Percentiles rank a stretch among this genome's conserved stretches.
phyloP scores from a whole-genome alignment of 2,888 invertebrate genomes.

The Nephrotoma guestfalica region DNA sequence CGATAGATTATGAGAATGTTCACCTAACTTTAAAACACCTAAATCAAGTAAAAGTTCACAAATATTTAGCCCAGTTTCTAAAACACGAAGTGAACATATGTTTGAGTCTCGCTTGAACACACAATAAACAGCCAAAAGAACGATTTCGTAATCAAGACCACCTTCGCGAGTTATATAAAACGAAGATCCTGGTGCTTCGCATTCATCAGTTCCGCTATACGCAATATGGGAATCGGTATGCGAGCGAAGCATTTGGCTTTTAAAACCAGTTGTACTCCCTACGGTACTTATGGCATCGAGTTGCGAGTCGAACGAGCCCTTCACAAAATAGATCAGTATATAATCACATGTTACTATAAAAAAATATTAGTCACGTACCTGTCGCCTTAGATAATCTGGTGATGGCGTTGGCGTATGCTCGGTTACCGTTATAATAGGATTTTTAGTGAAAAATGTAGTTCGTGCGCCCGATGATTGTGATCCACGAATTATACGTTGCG shows the following conservation, averaged over 20 bases:
- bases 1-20: constrained; percentile 31
- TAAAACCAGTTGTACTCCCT: constrained; percentile 25
- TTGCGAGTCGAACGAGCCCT: constrained; percentile 79
- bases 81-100: constrained; percentile 73
- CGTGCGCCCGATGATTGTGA: constrained; percentile 27
- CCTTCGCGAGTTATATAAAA: constrained; percentile 92
- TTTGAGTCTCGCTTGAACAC: constrained; percentile 72
- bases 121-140: constrained; percentile 67
- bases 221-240: constrained; percentile 88
- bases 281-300: constrained; percentile 42
- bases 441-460: constrained; percentile 49
- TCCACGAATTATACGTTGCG: constrained; percentile 24
- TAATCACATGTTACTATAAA: neutral
- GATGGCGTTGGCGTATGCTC: constrained; percentile 90
- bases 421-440: constrained; percentile 93
- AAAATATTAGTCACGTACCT: constrained; percentile 35
- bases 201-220: constrained; percentile 70
- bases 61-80: constrained; percentile 85
- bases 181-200: constrained; percentile 76
- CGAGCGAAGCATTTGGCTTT: constrained; percentile 59
- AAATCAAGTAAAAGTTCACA: constrained; percentile 85
- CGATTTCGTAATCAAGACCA: constrained; percentile 80
- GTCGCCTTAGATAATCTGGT: constrained; percentile 70
- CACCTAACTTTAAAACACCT: constrained; percentile 53
- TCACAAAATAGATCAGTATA: constrained; percentile 7